phyloP scores from a whole-genome alignment of 2,797 vertebrate species.

The Lates japonicus region DNA sequence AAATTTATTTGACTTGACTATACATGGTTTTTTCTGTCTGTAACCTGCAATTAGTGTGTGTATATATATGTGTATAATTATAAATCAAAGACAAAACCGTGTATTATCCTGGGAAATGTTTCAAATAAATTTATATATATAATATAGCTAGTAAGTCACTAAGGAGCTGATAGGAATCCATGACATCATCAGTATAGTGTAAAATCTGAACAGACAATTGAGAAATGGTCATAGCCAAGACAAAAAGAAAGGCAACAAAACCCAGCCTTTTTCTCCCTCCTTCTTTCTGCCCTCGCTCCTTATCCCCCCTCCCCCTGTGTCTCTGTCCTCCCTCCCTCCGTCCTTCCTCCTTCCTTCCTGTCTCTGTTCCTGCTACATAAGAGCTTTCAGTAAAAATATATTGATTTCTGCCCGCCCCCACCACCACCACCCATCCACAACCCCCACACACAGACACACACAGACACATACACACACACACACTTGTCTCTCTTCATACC shows the following conservation, averaged over 20 bases:
- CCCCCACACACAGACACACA: background rate
- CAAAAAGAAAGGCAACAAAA: background rate
- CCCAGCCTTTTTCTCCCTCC: constrained; percentile 1
- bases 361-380: constrained; percentile 66
- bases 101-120: too few species aligned
- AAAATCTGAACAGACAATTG: too few species aligned
- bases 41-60: too few species aligned
- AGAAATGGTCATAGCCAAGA: constrained; percentile 11
- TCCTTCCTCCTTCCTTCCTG: constrained; percentile 39
- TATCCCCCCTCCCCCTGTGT: background rate
- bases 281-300: constrained; percentile 6
- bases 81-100: too few species aligned
- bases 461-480: constrained; percentile 18
- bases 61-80: too few species aligned
- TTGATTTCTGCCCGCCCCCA: constrained; percentile 71
- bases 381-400: constrained; percentile 75
- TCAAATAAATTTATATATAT: too few species aligned
- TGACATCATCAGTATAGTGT: too few species aligned
- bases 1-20: too few species aligned
- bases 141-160: too few species aligned
- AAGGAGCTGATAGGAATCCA: too few species aligned
- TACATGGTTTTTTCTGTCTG: too few species aligned
- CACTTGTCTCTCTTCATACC: constrained; percentile 16
- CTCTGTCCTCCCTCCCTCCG: background rate
- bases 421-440: too few species aligned